These are phyloP conservation scores for Halcyon smyrnensis DNA, from an alignment of 2,797 vertebrate species.

Conservation along the genomic window DNA sequence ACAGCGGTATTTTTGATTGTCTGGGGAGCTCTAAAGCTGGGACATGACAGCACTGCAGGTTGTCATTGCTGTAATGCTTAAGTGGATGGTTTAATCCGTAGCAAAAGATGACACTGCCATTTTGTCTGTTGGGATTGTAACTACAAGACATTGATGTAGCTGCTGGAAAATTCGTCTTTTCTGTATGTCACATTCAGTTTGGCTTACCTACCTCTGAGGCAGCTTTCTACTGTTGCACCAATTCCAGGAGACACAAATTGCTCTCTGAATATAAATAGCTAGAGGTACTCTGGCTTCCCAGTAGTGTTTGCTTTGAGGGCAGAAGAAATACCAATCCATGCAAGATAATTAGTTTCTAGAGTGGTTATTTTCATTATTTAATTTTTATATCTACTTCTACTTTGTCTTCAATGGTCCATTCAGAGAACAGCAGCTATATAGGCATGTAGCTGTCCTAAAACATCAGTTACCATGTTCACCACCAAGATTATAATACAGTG, in stretches of 20 bases:
- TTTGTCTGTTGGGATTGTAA: background rate
- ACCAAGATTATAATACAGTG: background rate
- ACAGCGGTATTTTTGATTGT: background rate
- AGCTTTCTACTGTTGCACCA: background rate
- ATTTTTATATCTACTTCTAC: background rate
- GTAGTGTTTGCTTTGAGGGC: background rate
- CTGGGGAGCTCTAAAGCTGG: background rate
- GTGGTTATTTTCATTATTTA: background rate
- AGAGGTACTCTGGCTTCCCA: background rate
- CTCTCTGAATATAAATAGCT: background rate
- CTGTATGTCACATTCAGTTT: accelerated
- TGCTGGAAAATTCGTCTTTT: background rate
- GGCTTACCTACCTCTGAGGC: background rate
- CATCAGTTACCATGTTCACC: background rate
- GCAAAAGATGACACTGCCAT: background rate
- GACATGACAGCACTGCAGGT: too few relatives aligned
- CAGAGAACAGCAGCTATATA: background rate
- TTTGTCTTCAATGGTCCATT: background rate
- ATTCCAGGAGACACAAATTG: background rate
- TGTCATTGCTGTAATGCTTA: background rate
- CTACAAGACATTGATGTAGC: accelerated
- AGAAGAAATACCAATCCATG: background rate
- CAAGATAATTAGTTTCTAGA: background rate
- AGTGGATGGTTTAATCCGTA: background rate
- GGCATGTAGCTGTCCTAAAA: background rate